Conservation (phyloP, 2,888 invertebrate genomes). For the Neria commutata region DNA sequence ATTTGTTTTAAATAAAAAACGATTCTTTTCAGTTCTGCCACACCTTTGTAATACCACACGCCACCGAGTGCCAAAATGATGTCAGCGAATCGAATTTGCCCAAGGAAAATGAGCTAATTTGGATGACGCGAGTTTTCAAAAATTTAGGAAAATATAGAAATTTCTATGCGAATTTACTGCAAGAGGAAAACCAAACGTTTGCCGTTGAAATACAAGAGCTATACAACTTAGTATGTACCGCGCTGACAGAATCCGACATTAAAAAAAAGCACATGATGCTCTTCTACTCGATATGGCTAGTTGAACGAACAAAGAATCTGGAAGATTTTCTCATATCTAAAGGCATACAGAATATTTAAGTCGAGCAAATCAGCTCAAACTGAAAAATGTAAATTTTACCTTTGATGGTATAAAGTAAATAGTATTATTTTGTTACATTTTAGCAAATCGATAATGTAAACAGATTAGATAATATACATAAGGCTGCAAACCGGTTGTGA, state of each 20-base stretch:
- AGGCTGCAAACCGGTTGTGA: too few relatives aligned
- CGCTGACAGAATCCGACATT: constrained; percentile 31
- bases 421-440: too few relatives aligned
- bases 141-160: constrained; percentile 37
- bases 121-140: constrained; percentile 29
- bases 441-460: too few relatives aligned
- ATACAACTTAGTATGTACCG: constrained; percentile 33
- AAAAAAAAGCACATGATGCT: constrained; percentile 29
- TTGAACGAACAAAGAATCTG: constrained; percentile 34
- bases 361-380: constrained; percentile 5
- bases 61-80: constrained; percentile 27
- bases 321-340: constrained; percentile 33
- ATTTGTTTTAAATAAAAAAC: too few relatives aligned
- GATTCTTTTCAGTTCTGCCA: constrained; percentile 26
- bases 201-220: constrained; percentile 38
- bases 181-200: constrained; percentile 37
- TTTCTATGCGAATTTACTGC: constrained; percentile 37
- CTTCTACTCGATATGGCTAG: constrained; percentile 35
- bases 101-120: too few relatives aligned
- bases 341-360: constrained; percentile 31
- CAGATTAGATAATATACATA: too few relatives aligned
- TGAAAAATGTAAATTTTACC: too few relatives aligned
- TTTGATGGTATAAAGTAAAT: too few relatives aligned
- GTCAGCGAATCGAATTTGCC: constrained; percentile 25
- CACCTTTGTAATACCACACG: constrained; percentile 28